Conservation (phyloP, 2,113 vertebrate genomes). For the Cricetomys ansorgei region DNA sequence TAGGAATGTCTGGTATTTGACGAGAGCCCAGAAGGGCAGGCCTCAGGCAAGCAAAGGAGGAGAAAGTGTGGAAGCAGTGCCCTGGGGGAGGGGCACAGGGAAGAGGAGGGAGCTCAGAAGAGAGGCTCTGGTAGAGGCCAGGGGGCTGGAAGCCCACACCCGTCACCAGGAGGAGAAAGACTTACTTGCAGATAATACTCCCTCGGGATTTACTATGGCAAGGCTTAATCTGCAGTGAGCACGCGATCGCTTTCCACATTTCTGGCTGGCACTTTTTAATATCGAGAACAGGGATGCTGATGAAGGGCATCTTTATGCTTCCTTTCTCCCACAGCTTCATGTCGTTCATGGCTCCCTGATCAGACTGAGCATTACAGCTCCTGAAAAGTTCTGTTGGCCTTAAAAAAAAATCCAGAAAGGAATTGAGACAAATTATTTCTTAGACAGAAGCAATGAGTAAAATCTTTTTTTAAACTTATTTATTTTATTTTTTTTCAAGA, state of each 20-base stretch:
- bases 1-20: slow-evolving; percentile 12
- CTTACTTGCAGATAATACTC: slow-evolving; percentile 98
- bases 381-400: slow-evolving; percentile 99
- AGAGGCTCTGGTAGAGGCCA: not conserved
- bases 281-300: slow-evolving; percentile 98
- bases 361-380: slow-evolving; percentile 97
- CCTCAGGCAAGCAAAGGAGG: not conserved
- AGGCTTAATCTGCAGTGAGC: slow-evolving; percentile 97
- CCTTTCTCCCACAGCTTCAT: slow-evolving; percentile 99
- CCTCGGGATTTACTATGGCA: slow-evolving; percentile 97
- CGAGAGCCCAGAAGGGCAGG: not conserved
- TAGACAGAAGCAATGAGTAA: slow-evolving; percentile 10
- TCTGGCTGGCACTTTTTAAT: slow-evolving; percentile 97
- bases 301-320: slow-evolving; percentile 98
- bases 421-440: slow-evolving; percentile 57
- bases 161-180: slow-evolving; percentile 16
- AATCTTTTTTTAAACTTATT: no score
- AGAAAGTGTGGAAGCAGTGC: not conserved
- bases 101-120: not conserved
- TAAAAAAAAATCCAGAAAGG: slow-evolving; percentile 36
- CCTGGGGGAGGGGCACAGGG: not conserved
- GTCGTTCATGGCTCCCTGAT: slow-evolving; percentile 98
- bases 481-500: no score
- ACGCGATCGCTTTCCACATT: slow-evolving; percentile 98
- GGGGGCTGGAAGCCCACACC: not conserved